Base-by-base conservation (phyloP, 2,797 vertebrate species). In the Erethizon dorsatum region DNA sequence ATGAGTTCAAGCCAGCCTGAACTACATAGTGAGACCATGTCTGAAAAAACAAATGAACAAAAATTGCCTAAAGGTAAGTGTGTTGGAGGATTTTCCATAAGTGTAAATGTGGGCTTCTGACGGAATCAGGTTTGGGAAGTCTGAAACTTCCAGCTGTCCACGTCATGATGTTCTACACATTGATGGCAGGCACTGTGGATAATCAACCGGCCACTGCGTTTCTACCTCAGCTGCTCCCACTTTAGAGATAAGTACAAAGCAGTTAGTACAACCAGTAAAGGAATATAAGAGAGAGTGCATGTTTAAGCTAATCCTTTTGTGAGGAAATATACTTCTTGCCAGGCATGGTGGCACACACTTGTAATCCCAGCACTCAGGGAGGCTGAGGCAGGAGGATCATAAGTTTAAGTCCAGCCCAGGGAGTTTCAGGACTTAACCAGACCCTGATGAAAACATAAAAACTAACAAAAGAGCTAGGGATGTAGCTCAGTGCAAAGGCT, bases 121-220 rank as follows among this genome's bases (percentile, higher is more conserved):
- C 52, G 41, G 65, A 87, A 28, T 82, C 57, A 41, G 33, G 26
- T 18, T 41, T 67, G 50, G 54, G 63, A 75, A 82, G 31, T 17
- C 31, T 11, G 41, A 50, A 45, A 15, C 18, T 11, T 33, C 45
- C 8, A 2, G 47, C 69, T 5, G 28, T 31, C 1, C 6, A 57
- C 1, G 1, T 2, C 31, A 22, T 0, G 1, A 57, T 31, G 11
- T 22, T 41, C 8, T 24, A 10, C 57, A 5, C 10, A 4, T 0
- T 31, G 67, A 45, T 5, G 9, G 28, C 12, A 67, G 33, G 14
- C 26, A 20, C 33, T 4, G 13, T 7, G 37, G 57, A 14, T 67
- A 41, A 50, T 15, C 33, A 12, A 7, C 1, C 33, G 26, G 11
- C 33, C 47, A 8, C 14, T 31, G 5, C 6, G 37, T 2, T 79